Conservation (phyloP, 2,113 vertebrate species). For the Lonchura striata region DNA sequence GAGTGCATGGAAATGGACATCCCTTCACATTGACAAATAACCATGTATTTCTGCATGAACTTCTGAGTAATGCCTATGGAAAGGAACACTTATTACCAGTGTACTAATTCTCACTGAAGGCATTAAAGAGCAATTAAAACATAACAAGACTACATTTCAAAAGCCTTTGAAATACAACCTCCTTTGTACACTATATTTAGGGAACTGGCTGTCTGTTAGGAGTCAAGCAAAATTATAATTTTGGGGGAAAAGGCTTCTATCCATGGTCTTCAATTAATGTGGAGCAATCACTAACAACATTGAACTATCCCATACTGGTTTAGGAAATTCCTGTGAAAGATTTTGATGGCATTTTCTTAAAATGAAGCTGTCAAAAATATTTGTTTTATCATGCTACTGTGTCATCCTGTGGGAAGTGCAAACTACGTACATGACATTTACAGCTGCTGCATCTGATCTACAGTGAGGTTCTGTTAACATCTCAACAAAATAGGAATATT, state of each 20-base stretch:
- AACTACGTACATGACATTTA: not conserved
- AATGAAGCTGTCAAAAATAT: slow-evolving; percentile 8
- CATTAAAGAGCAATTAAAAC: not conserved
- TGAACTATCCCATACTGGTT: not conserved
- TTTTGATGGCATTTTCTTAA: not conserved
- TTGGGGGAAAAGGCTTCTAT: not conserved
- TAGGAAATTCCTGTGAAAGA: not conserved
- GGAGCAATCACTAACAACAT: not conserved
- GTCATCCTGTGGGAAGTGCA: not conserved
- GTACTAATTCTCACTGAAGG: not conserved
- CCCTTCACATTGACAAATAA: not conserved
- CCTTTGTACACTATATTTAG: not conserved
- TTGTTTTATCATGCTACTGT: not conserved
- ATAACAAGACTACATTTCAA: not conserved
- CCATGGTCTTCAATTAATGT: not conserved
- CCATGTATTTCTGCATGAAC: slow-evolving; percentile 33
- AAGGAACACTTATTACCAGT: not conserved
- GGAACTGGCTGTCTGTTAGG: not conserved
- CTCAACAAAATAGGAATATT: not conserved
- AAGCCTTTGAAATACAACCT: not conserved
- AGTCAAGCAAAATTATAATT: not conserved
- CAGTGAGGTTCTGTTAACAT: not conserved
- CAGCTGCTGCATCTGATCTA: not conserved
- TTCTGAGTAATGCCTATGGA: not conserved
- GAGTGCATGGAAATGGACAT: slow-evolving; percentile 34